A percentile compares a stretch with the other conserved stretches of the same genome.
Conservation (phyloP, 2,888 invertebrate genomes). For the Lottia gigantea region DNA sequence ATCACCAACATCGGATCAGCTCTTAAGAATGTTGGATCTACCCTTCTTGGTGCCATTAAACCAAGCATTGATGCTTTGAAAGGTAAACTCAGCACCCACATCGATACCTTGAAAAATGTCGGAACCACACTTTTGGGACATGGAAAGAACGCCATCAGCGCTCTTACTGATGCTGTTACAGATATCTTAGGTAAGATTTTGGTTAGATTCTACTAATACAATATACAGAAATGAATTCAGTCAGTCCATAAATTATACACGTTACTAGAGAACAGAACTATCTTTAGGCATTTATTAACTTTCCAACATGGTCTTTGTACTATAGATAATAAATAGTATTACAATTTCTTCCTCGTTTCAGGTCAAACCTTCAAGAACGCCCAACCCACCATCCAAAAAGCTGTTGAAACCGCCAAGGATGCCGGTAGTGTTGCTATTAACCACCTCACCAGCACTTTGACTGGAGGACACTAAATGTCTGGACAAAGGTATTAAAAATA, state of each 20-base stretch:
- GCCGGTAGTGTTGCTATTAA: not conserved
- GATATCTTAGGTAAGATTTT: conserved; percentile 16
- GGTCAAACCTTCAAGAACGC: conserved; percentile 14
- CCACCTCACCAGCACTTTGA: not conserved
- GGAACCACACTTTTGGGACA: conserved; percentile 16
- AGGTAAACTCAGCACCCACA: conserved; percentile 12
- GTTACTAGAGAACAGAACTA: too few relatives aligned
- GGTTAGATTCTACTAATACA: too few relatives aligned
- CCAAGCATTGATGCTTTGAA: conserved; percentile 15
- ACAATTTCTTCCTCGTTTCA: not conserved
- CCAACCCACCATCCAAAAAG: conserved; percentile 8
- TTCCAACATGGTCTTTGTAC: too few relatives aligned
- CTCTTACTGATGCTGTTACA: conserved; percentile 12
- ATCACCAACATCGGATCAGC: conserved; percentile 13
- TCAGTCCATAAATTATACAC: too few relatives aligned
- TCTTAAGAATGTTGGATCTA: conserved; percentile 13
- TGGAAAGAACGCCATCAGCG: conserved; percentile 17
- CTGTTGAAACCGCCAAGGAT: conserved; percentile 11
- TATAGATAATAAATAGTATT: too few relatives aligned
- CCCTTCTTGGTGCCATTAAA: conserved; percentile 15
- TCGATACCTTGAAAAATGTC: conserved; percentile 13
- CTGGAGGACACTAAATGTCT: not conserved
- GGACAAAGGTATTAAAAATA: too few relatives aligned
- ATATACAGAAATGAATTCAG: too few relatives aligned
- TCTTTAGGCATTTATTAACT: too few relatives aligned